phyloP scores from a whole-genome alignment of 2,888 invertebrate species.

The Seira musarum region DNA sequence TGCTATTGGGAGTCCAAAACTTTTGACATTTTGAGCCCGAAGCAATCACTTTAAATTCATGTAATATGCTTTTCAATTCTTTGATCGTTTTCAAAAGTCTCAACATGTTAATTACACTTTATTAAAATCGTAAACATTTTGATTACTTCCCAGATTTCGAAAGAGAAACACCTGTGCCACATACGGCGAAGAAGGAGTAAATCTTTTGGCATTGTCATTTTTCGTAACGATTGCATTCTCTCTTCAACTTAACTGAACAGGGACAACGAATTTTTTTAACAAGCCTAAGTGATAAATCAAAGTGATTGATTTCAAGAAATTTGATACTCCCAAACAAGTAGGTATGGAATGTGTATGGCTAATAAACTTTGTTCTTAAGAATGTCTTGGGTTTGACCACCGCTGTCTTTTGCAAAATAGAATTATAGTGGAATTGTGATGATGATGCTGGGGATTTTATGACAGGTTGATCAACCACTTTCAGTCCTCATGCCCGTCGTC shows the following conservation, averaged over 20 bases:
- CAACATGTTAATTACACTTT: conserved; percentile 35
- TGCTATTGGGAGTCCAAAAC: too few relatives aligned
- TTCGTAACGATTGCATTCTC: too few relatives aligned
- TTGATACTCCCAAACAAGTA: background rate
- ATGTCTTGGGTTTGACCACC: background rate
- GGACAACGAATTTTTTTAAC: background rate
- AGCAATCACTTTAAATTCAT: background rate
- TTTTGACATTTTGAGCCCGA: background rate
- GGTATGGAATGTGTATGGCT: background rate
- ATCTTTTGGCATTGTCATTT: conserved; percentile 10
- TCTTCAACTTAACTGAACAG: background rate
- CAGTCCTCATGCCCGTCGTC: background rate
- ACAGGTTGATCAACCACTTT: conserved; percentile 1
- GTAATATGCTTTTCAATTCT: too few relatives aligned
- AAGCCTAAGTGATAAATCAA: background rate
- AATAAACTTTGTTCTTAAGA: conserved; percentile 6
- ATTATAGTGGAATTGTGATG: too few relatives aligned
- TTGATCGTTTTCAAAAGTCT: too few relatives aligned
- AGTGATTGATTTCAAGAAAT: conserved; percentile 2
- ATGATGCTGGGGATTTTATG: background rate
- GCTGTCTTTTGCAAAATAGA: background rate
- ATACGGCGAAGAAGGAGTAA: conserved; percentile 8
- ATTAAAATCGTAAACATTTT: conserved; percentile 14
- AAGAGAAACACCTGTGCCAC: conserved; percentile 29
- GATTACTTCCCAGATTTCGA: conserved; percentile 10